Base-by-base conservation (phyloP, 92 coral and sea anemone species). In the Desmophyllum pertusum region DNA sequence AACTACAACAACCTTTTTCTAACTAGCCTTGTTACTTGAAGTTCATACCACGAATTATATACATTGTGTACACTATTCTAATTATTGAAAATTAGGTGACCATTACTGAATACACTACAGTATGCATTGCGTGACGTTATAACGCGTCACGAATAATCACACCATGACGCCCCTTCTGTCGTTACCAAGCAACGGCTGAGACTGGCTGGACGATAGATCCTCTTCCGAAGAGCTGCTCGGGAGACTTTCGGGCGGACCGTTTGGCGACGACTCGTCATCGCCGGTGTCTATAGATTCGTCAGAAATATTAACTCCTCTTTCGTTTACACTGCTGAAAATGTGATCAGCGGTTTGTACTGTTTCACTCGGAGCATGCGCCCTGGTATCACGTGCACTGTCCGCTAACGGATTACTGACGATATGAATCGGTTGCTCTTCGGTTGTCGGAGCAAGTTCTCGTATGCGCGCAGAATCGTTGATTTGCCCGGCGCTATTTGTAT, bases 391-490 rank as follows among this genome's bases (percentile, higher is more conserved):
- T 23, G 27, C n/a, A 36, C 70, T 29, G 23, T 83, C 71, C 19
- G 79, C 85, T 64, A 91, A 23, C 63, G 90, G 94, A 76, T 85
- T 91, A 53, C 59, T 77, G 5, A 88, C 90, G 30, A 91, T 76
- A 67, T 81, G 85, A 23, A 91, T 82, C 80, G 30, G 65, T 41
- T 77, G 94, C 67, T 85, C 84, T 40, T 86, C 75, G 57, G 61
- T 53, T 30, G 82, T 71, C 75, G 63, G 43, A 19, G 21, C 50
- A 5, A 13, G 70, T 40, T 63, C 85, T 21, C 53, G 64, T 18
- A 48, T 80, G 73, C 63, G 64, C 83, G 83, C 66, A 53, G 81
- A 37, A 40, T 81, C 29, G 45, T 42, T 40, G 63, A 25, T 75
- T 23, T 21, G 81, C 17, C 69, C 8, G 3, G 46, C 40, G 41